Evolutionary conservation across 1,140 invertebrate species (phyloP).

Genomic region (Probaryconus sp.): DNA sequence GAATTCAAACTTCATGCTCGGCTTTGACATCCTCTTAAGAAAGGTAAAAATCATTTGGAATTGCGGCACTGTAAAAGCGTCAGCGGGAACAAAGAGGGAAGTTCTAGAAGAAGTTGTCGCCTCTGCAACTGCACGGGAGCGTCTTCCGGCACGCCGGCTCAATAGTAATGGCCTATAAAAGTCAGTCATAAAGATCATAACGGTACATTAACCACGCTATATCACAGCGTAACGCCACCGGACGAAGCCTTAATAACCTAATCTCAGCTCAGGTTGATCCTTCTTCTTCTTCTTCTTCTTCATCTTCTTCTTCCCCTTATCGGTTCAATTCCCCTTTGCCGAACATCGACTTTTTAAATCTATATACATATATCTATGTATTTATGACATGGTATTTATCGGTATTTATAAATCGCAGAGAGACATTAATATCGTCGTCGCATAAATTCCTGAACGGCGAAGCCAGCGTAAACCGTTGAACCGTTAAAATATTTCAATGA

Average conservation of each 20-base stretch:
- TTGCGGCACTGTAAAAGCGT: too few species aligned
- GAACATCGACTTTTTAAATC: constrained; percentile 23
- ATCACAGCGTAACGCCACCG: constrained; percentile 53
- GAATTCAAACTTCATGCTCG: too few species aligned
- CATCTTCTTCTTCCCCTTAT: constrained; percentile 59
- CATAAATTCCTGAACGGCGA: constrained; percentile 44
- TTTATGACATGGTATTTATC: constrained; percentile 62
- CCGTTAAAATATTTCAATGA: constrained; percentile 60
- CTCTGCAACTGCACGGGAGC: constrained; percentile 19
- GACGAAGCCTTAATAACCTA: constrained; percentile 65
- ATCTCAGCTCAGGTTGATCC: constrained; percentile 56
- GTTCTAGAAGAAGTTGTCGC: constrained; percentile 43
- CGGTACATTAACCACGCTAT: constrained; percentile 74
- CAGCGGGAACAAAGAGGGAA: not conserved
- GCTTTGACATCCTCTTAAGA: too few species aligned
- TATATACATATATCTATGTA: too few species aligned
- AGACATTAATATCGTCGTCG: constrained; percentile 48
- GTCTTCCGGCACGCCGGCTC: constrained; percentile 66
- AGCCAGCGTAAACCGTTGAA: constrained; percentile 16
- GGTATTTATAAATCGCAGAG: constrained; percentile 56
- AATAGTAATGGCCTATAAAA: constrained; percentile 74
- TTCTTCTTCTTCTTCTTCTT: too few species aligned
- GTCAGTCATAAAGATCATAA: constrained; percentile 75
- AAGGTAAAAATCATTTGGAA: too few species aligned
- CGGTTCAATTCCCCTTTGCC: constrained; percentile 41